Conservation (phyloP, 2,888 invertebrate species). For the Leptopilina drosophilae region DNA sequence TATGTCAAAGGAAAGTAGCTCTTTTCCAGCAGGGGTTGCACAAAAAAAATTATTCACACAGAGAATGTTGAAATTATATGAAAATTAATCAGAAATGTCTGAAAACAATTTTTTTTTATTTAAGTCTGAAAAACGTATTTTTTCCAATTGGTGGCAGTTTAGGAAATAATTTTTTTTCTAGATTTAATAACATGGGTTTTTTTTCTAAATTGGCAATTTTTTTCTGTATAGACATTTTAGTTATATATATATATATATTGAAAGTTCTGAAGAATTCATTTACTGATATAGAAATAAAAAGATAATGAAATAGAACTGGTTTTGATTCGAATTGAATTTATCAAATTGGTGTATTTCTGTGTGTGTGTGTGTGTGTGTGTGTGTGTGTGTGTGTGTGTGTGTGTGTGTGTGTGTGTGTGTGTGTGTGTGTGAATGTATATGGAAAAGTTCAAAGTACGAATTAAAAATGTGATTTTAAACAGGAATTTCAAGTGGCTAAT, state of each 20-base stretch:
- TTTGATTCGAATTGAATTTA: background rate
- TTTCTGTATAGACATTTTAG: background rate
- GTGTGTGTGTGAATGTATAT: background rate
- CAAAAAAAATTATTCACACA: background rate
- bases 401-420: background rate
- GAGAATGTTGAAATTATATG: background rate
- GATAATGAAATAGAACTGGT: background rate
- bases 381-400: background rate
- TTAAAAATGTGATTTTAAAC: conserved; percentile 13
- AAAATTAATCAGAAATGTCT: background rate
- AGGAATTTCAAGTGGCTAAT: conserved; percentile 11
- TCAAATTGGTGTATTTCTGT: background rate
- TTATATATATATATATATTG: background rate
- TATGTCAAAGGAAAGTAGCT: too few species aligned
- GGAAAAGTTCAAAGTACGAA: conserved; percentile 1
- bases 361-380: background rate
- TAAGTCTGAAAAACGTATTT: background rate
- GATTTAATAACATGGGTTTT: background rate
- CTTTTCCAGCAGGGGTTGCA: too few species aligned
- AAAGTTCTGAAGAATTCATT: conserved; percentile 1
- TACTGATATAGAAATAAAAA: background rate
- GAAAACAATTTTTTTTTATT: background rate
- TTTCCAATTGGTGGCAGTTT: conserved; percentile 22
- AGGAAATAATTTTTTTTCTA: conserved; percentile 13
- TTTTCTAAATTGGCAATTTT: background rate